Conservation (phyloP, 2,113 vertebrate genomes). For the Urocolius indicus region DNA sequence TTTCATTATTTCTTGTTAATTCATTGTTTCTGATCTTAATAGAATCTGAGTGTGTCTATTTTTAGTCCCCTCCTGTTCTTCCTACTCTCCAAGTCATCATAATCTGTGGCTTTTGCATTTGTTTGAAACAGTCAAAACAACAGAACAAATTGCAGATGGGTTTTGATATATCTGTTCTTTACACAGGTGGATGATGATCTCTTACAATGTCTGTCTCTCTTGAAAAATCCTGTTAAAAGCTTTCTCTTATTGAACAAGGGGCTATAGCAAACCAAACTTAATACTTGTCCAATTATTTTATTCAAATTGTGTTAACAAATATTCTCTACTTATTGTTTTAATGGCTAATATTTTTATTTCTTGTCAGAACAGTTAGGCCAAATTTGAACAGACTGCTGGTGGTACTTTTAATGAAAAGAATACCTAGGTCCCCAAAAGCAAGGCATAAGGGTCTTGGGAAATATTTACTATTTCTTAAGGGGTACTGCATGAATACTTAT, state of each 20-base stretch:
- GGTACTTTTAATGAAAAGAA: neutral
- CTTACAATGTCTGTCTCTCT: neutral
- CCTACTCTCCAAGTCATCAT: neutral
- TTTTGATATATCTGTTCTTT: slow-evolving; percentile 40
- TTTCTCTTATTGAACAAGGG: neutral
- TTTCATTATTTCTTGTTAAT: neutral
- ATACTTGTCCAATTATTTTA: neutral
- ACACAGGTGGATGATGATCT: slow-evolving; percentile 19
- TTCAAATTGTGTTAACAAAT: neutral
- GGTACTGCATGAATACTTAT: neutral
- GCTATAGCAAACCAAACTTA: neutral
- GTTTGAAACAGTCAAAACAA: slow-evolving; percentile 7
- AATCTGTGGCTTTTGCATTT: neutral
- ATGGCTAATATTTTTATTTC: neutral
- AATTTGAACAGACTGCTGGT: neutral
- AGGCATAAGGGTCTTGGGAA: neutral
- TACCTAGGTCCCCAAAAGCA: neutral
- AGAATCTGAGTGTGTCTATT: neutral
- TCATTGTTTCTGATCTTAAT: neutral
- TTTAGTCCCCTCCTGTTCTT: neutral
- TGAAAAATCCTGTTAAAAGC: neutral
- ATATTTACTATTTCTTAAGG: neutral
- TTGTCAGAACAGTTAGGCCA: neutral
- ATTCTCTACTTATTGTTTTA: neutral
- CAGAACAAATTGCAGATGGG: neutral